A percentile compares a stretch with the other conserved stretches of the same genome.
Evolutionary conservation across 2,113 vertebrate species (phyloP).

Genomic region (Vimba vimba): DNA sequence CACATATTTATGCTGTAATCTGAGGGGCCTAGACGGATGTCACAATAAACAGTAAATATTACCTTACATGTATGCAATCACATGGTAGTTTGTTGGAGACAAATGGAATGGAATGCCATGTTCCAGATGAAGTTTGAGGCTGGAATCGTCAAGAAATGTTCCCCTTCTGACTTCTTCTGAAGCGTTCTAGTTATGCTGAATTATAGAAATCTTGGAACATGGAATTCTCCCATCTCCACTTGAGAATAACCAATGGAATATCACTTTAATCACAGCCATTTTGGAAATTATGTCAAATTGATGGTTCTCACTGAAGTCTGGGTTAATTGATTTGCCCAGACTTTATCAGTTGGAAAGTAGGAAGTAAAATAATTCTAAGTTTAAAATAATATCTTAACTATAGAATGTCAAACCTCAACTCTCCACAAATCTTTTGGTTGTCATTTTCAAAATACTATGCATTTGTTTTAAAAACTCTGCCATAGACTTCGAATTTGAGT

Average conservation of each 20-base stretch:
- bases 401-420: neutral
- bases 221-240: too few species aligned
- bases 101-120: neutral
- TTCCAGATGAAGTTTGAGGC: neutral
- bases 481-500: too few species aligned
- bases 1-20: neutral
- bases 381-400: too few species aligned
- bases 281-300: neutral
- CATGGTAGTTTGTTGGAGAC: neutral
- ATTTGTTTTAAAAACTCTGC: neutral
- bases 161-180: too few species aligned
- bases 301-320: neutral
- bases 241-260: too few species aligned
- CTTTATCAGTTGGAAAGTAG: neutral
- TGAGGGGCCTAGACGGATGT: constrained; percentile 1
- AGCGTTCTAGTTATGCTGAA: too few species aligned
- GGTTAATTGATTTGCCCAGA: neutral
- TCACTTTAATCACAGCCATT: too few species aligned
- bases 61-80: neutral
- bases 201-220: too few species aligned
- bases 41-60: constrained; percentile 15
- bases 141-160: neutral
- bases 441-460: neutral
- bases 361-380: too few species aligned
- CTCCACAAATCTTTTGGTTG: neutral